Base-by-base conservation (phyloP, 2,888 invertebrate species). In the Pantelozetes paolii region DNA sequence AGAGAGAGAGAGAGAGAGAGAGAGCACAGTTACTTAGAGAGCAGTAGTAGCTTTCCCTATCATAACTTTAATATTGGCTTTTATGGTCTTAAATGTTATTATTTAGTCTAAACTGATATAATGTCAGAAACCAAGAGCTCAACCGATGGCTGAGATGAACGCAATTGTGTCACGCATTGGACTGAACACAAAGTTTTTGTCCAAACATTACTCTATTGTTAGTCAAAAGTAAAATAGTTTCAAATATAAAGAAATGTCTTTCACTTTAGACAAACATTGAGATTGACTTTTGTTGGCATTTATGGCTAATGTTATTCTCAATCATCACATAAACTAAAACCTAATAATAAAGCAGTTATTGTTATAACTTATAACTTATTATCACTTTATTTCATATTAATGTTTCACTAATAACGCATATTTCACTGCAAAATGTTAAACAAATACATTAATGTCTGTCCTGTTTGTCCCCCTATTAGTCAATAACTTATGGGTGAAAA, bases 21-120 rank as follows among this genome's bases (percentile, higher is more conserved):
- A 30, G 64, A 64, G 64, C 13, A 40, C 20, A 28, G 64, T 20
- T 28, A 28, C 13, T 15, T 48, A n/a, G n/a, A 11, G n/a, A n/a
- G 20, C n/a, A 20, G 20, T 23, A 20, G 20, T 50, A 23, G 23
- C 2, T 50, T 59, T 32, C n/a, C n/a, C 64, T 32, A 64, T 64
- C 64, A 64, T 64, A 64, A 64, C 64, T 40, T 64, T 40, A 64
- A 64, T 64, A 64, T 64, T 64, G n/a, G 64, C 64, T 64, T 62
- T 40, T 64, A 64, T 54, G 3, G 9, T 54, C 54, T 54, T 23
- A 54, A 54, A 54, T 64, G 64, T 23, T 32, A 36, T 64, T 18
- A 30, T 13, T 8, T 20, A 32, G 64, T 64, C 20, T 13, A 28
- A 57, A 30, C 11, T 54, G 23, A 54, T 54, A 23, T 54, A 3